phyloP scores from a whole-genome alignment of 1,140 invertebrate species.

The Drosophila lowei region DNA sequence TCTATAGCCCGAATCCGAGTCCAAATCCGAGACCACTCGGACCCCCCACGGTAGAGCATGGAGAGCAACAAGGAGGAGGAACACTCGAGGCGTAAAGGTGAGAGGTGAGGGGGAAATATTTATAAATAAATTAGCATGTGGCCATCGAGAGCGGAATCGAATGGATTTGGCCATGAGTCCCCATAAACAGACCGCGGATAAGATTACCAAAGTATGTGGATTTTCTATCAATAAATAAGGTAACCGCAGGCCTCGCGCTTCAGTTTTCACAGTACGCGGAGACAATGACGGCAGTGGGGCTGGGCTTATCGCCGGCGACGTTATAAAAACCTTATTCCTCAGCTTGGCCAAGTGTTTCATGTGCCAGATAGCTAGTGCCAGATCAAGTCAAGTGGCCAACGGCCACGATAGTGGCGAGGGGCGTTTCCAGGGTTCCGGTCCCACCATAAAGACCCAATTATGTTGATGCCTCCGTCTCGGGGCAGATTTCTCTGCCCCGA shows the following conservation, averaged over 20 bases:
- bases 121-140: constrained; percentile 33
- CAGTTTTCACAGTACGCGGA: constrained; percentile 17
- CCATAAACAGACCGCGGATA: constrained; percentile 38
- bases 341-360: too few species aligned
- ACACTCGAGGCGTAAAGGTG: background rate
- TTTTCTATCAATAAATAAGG: constrained; percentile 61
- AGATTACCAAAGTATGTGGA: constrained; percentile 54
- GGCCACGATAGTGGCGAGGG: too few species aligned
- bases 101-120: background rate
- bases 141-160: background rate
- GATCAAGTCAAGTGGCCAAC: too few species aligned
- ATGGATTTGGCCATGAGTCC: background rate
- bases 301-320: constrained; percentile 7
- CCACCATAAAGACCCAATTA: background rate
- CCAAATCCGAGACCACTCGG: constrained; percentile 8
- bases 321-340: too few species aligned
- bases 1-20: too few species aligned
- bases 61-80: background rate
- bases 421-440: too few species aligned
- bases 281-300: constrained; percentile 29
- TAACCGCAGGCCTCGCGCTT: background rate
- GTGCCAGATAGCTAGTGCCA: too few species aligned
- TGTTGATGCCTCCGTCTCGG: background rate
- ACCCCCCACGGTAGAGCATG: background rate
- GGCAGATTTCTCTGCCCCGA: background rate